A percentile compares a stretch with the other conserved stretches of the same genome.
These are phyloP conservation scores for Melanostoma scalare DNA, from an alignment of 2,888 invertebrate genomes.

Conservation along the genomic window DNA sequence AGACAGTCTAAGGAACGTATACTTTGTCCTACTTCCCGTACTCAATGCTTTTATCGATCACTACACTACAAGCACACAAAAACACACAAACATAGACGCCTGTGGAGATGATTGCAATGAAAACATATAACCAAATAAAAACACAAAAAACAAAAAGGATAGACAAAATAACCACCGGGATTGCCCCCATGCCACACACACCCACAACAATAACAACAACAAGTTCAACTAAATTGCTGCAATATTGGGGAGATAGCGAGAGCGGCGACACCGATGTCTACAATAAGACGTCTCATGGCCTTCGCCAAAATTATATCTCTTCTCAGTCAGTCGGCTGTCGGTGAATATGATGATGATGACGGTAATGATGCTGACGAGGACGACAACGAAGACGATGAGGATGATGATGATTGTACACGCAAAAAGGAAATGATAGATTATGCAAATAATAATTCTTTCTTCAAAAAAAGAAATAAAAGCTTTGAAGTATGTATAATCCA, in stretches of 20 bases:
- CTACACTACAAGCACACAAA: not conserved
- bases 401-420: slow-evolving; percentile 15
- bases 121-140: slow-evolving; percentile 11
- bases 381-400: not conserved
- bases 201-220: not conserved
- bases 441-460: slow-evolving; percentile 18
- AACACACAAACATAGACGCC: not conserved
- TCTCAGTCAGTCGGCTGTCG: slow-evolving; percentile 1
- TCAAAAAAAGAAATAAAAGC: not conserved
- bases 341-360: slow-evolving; percentile 24
- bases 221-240: slow-evolving; percentile 13
- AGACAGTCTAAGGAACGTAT: slow-evolving; percentile 9
- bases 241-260: slow-evolving; percentile 23
- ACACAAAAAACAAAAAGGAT: slow-evolving; percentile 9
- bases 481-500: too few species aligned
- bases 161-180: slow-evolving; percentile 26
- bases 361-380: not conserved
- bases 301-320: slow-evolving; percentile 36
- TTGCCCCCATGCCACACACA: slow-evolving; percentile 9
- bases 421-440: slow-evolving; percentile 41
- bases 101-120: slow-evolving; percentile 20
- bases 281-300: slow-evolving; percentile 58
- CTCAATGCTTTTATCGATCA: slow-evolving; percentile 32
- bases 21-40: slow-evolving; percentile 48
- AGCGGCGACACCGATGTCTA: not conserved